Evolutionary conservation across 2,797 vertebrate genomes (phyloP).

Genomic region (Strix occidentalis): DNA sequence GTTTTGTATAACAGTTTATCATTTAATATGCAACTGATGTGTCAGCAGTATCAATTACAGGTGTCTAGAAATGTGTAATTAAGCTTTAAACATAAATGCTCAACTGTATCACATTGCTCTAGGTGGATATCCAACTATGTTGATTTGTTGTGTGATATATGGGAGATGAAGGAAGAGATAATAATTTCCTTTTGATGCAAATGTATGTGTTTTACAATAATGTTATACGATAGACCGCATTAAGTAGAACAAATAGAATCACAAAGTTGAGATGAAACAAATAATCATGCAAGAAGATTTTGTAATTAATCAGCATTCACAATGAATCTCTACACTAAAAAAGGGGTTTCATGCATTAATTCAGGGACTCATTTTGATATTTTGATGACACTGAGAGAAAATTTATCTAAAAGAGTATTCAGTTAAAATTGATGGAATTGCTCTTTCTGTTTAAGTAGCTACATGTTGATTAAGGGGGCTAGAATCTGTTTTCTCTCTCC

Average conservation of each 20-base stretch:
- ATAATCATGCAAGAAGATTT: background rate
- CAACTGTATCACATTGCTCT: fast-evolving
- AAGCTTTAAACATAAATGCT: background rate
- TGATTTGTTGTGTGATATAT: background rate
- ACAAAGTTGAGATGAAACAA: background rate
- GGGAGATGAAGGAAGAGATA: background rate
- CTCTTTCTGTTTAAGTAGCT: background rate
- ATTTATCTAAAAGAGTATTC: background rate
- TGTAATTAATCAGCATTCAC: background rate
- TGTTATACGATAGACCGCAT: background rate
- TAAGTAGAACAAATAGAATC: background rate
- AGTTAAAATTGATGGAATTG: background rate
- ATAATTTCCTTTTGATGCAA: background rate
- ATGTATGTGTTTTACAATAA: background rate
- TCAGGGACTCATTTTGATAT: background rate
- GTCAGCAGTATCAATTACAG: background rate
- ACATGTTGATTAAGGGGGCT: background rate
- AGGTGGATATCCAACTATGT: background rate
- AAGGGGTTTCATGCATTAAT: background rate
- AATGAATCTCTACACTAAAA: background rate
- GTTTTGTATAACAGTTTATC: background rate
- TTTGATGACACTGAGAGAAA: background rate
- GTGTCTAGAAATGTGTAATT: background rate
- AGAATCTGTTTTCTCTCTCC: background rate
- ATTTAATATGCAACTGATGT: background rate